phyloP scores from a whole-genome alignment of 2,113 vertebrate genomes.

The Saccopteryx bilineata region DNA sequence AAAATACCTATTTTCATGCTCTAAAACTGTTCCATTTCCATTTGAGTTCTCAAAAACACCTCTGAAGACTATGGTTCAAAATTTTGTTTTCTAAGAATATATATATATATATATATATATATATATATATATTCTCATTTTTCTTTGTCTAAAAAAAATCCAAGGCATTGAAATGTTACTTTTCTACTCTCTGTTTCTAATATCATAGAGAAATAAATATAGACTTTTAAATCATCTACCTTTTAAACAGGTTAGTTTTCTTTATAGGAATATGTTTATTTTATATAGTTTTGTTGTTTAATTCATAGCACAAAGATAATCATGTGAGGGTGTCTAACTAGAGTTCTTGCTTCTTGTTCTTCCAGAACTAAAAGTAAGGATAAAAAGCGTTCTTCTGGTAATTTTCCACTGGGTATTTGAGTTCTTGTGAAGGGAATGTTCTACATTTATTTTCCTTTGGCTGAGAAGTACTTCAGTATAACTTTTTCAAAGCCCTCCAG shows the following conservation, averaged over 20 bases:
- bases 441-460: conserved; percentile 61
- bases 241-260: neutral
- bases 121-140: neutral
- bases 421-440: conserved; percentile 43
- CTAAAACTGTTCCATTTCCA: neutral
- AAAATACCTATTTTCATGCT: neutral
- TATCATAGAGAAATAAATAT: conserved; percentile 10
- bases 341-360: neutral
- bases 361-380: neutral
- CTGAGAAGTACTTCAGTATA: conserved; percentile 65
- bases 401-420: conserved; percentile 68
- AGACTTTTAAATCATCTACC: neutral
- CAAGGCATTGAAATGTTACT: neutral
- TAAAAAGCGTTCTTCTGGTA: conserved; percentile 56
- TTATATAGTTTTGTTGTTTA: conserved; percentile 57
- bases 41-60: neutral
- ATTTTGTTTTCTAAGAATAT: neutral
- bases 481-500: conserved; percentile 65
- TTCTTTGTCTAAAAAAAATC: neutral
- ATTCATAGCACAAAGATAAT: conserved; percentile 36
- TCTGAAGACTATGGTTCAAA: neutral
- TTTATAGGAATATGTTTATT: conserved; percentile 17
- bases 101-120: neutral
- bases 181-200: neutral
- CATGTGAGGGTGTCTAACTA: neutral